Percentiles rank a stretch among this genome's conserved stretches.
These are phyloP conservation scores for Fratercula arctica DNA, from an alignment of 2,797 vertebrate genomes.

Conservation along the genomic window DNA sequence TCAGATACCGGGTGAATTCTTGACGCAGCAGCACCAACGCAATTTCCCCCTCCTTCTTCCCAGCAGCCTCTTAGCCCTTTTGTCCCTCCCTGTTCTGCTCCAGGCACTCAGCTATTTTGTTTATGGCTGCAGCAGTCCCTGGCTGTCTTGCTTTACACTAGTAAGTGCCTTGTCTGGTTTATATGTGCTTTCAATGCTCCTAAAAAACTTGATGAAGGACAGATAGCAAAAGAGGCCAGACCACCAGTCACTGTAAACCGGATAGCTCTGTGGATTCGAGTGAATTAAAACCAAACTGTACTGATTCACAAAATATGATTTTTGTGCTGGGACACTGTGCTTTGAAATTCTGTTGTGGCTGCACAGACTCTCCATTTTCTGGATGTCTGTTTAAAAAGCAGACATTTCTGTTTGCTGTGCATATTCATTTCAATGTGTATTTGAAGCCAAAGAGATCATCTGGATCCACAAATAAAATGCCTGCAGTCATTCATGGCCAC, in stretches of 20 bases:
- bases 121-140: neutral
- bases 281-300: conserved; percentile 16
- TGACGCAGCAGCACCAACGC: neutral
- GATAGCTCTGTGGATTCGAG: neutral
- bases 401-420: conserved; percentile 1
- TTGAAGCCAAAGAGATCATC: conserved; percentile 26
- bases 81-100: neutral
- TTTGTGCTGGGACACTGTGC: neutral
- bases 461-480: conserved; percentile 16
- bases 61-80: neutral
- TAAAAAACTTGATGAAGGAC: conserved; percentile 34
- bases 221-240: conserved; percentile 19
- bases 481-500: neutral
- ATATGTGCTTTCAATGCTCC: neutral
- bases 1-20: neutral
- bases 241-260: neutral
- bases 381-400: neutral
- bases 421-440: neutral
- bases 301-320: conserved; percentile 26
- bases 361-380: neutral
- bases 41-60: neutral
- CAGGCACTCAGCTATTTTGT: neutral
- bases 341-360: conserved; percentile 27
- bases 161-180: neutral
- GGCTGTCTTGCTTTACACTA: neutral